Evolutionary conservation across 2,888 invertebrate genomes (phyloP), one percentile per base, ranked within the genome.

Genomic region (Apoderus coryli): DNA sequence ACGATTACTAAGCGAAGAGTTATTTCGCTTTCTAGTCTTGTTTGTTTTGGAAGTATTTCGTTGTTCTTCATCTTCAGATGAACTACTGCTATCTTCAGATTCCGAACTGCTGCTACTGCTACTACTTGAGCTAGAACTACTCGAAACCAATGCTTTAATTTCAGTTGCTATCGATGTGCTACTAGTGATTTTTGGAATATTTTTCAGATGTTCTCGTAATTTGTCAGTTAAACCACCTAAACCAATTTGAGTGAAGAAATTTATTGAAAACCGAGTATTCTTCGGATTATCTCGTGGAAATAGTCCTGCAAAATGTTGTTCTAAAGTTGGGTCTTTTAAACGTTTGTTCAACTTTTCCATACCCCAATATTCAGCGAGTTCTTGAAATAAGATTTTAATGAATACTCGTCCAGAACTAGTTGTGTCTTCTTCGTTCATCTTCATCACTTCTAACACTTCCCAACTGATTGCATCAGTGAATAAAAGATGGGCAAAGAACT

Each of bases 361-460:
- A 0, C 96, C 95, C 88, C 98, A 86, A 46, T 88, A 92, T 53
- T 96, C 95, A 0, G 88, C 82, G 31, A 99, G 59, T 56, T 98
- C 96, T 69, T 86, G 86, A 54, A 96, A 96, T 19, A 99, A 61
- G 41, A 93, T 93, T 63, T 98, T 98, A 33, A 98, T 88, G 53
- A 95, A 98, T 49, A 98, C 92, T 42, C 98, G 69, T 52, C 92
- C 90, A 0, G 95, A 92, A 42, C 93, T 93, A 0, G 93, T 93
- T 0, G 98, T 96, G 43, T 96, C 95, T 35, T 95, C 89, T 59
- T 98, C 95, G 46, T 90, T 96, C 29, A 98, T 58, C 47, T 78
- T 79, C 27, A 98, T 85, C 46, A 81, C 80, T 10, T 77, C 74
- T 39, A 98, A 55, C 1, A 88, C 90, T 55, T 84, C 81, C 98